Evolutionary conservation across 2,888 invertebrate genomes (phyloP).

Genomic region (Ectemnius continuus): DNA sequence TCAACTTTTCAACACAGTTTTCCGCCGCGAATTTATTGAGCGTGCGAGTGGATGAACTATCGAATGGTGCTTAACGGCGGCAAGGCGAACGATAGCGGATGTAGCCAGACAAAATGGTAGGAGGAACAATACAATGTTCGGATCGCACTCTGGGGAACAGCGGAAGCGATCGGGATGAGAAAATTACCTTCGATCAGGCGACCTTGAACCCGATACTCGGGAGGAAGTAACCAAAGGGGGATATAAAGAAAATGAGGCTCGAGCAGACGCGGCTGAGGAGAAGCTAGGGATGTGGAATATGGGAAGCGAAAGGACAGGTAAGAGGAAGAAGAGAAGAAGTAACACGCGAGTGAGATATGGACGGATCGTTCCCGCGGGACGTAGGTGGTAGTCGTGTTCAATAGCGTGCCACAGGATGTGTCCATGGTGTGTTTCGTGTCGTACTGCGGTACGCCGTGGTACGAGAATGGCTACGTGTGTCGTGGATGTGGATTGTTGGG

Average conservation of each 20-base stretch:
- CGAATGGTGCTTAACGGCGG: conserved; percentile 5
- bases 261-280: background rate
- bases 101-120: background rate
- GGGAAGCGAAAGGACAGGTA: conserved; percentile 16
- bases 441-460: conserved; percentile 60
- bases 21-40: conserved; percentile 39
- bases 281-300: background rate
- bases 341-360: conserved; percentile 43
- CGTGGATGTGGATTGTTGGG: conserved; percentile 31
- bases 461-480: conserved; percentile 32
- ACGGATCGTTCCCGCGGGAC: conserved; percentile 60
- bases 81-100: conserved; percentile 1
- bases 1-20: conserved; percentile 28
- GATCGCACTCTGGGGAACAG: conserved; percentile 53
- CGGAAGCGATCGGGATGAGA: conserved; percentile 54
- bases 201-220: conserved; percentile 57
- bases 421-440: conserved; percentile 63
- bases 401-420: conserved; percentile 64
- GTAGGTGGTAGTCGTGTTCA: conserved; percentile 53
- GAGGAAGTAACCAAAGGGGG: conserved; percentile 31
- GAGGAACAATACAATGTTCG: conserved; percentile 17
- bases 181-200: conserved; percentile 60
- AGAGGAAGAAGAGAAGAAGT: conserved; percentile 43
- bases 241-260: conserved; percentile 20
- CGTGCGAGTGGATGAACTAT: background rate